Base-by-base conservation (phyloP, 2,113 vertebrate genomes). In the Anolis sagrei region DNA sequence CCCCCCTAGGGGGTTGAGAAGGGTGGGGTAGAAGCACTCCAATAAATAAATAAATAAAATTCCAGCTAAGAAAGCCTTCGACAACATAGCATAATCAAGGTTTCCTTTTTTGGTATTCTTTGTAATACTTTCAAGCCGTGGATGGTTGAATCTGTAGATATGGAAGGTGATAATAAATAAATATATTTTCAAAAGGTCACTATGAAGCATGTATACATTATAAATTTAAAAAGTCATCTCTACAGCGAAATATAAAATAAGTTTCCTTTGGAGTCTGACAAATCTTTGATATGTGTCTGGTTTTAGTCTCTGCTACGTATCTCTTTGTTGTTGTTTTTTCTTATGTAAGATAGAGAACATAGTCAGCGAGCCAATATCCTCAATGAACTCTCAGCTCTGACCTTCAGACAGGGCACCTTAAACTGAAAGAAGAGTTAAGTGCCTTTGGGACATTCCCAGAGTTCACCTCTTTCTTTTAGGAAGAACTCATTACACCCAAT, bases 401-500 rank as follows among this genome's bases (percentile, higher is more conserved):
- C 49, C 81, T 49, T 29, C 13, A 51, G 14, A 23, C n/a, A 32
- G 2, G 66, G 21, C 9, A 73, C 13, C 32, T 58, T 36, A 16
- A 14, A 64, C 21, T 5, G 13, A 76, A n/a, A 49, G 75, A 16
- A 51, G 29, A 11, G 16, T 76, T 16, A 8, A 76, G 16, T 1
- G 10, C 5, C 14, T n/a, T 76, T 14, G 44, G 16, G 29, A 16
- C 44, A 70, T 32, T 61, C 51, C 48, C 18, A 36, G 68, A 79
- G 44, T 32, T 3, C 29, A 25, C 21, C 79, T 85, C 51, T 14
- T 66, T 72, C 19, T 9, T 54, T 73, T 78, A 18, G 10, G 9
- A 3, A 25, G 81, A 49, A 18, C 21, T 32, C 58, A 36, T 16
- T 83, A 32, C 39, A 70, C 29, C 78, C 2, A 0, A 13, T 0